A percentile compares a stretch with the other conserved stretches of the same genome.
These are phyloP conservation scores for Pteropus rufus DNA, from an alignment of 2,797 vertebrate species.

Conservation along the genomic window DNA sequence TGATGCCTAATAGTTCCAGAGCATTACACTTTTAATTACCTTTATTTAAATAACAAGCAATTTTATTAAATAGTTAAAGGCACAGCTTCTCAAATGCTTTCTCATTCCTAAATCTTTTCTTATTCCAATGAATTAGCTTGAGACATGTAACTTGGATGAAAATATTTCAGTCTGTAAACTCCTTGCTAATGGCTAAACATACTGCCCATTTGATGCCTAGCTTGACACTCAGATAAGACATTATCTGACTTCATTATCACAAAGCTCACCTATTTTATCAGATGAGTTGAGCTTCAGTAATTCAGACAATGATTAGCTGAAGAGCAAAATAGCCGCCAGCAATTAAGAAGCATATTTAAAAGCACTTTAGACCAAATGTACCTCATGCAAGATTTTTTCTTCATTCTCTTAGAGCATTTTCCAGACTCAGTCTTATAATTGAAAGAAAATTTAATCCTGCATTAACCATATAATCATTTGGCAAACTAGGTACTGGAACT, in stretches of 20 bases:
- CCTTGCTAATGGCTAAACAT: slow-evolving; percentile 68
- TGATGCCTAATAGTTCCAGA: slow-evolving; percentile 57
- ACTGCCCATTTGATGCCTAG: slow-evolving; percentile 63
- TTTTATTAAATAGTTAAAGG: slow-evolving; percentile 73
- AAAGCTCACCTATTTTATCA: slow-evolving; percentile 72
- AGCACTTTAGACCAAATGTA: slow-evolving; percentile 75
- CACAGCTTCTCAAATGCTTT: slow-evolving; percentile 9
- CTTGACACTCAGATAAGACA: slow-evolving; percentile 68
- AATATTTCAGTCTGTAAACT: slow-evolving; percentile 61
- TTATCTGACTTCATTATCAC: slow-evolving; percentile 72
- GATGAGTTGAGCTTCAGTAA: slow-evolving; percentile 77
- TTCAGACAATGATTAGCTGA: slow-evolving; percentile 76
- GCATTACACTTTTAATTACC: slow-evolving; percentile 69
- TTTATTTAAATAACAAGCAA: slow-evolving; percentile 60
- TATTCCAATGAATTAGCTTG: slow-evolving; percentile 63
- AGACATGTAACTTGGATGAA: slow-evolving; percentile 44
- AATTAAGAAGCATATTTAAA: slow-evolving; percentile 79
- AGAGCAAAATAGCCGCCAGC: slow-evolving; percentile 71
- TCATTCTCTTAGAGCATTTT: slow-evolving; percentile 73
- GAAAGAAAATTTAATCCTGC: slow-evolving; percentile 75
- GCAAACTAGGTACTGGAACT: slow-evolving; percentile 70
- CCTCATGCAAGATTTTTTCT: slow-evolving; percentile 48
- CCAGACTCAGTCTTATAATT: slow-evolving; percentile 70
- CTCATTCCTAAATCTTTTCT: slow-evolving; percentile 1
- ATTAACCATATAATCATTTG: slow-evolving; percentile 78